Base-by-base conservation (phyloP, 2,888 invertebrate genomes). In the Rhagonycha fulva region DNA sequence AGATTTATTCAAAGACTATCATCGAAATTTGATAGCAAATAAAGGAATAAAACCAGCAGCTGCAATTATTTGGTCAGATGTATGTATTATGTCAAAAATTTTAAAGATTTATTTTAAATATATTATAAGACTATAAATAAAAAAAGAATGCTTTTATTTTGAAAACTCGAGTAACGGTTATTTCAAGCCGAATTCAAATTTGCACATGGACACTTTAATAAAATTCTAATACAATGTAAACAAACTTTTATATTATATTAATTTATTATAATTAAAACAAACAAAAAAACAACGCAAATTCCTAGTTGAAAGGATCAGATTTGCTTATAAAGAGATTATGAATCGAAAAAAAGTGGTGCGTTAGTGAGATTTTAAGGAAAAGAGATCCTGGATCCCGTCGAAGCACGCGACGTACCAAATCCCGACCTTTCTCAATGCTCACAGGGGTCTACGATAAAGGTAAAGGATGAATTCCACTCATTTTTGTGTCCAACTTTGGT, bases 51-150 rank as follows among this genome's bases (percentile, higher is more conserved):
- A 76, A 74, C 74, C 67, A 74, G 68, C 80, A 80, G 80, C 81
- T 80, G 81, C 80, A 80, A 79, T 81, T 80, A 79, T 81, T 76
- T 78, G 78, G 76, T 79, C 79, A 76, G 78, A 76, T 78, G 78
- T 47, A 63, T 1, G 19, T 19, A 19, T 19, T 19, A 19, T 73
- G 74, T 71, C 74, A 71, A 24, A 68, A 70, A 68, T 12, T 71
- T 66, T 12, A 63, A 73, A 72, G 72, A 76, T 76, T 76, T 76
- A 76, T 76, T 72, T 72, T 19, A 72, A 71, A 67, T 71, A 30
- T 73, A 70, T 77, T 73, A 70, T 70, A 67, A 67, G 75, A 77
- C 75, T 75, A 47, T 47, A 63, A 78, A 75, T 71, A 71, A 75
- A 70, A 74, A 77, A 76, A 76, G 73, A 70, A 32, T 68, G 73